These are phyloP conservation scores for Tupaia chinensis DNA, from an alignment of 2,113 vertebrate genomes.

Conservation along the genomic window DNA sequence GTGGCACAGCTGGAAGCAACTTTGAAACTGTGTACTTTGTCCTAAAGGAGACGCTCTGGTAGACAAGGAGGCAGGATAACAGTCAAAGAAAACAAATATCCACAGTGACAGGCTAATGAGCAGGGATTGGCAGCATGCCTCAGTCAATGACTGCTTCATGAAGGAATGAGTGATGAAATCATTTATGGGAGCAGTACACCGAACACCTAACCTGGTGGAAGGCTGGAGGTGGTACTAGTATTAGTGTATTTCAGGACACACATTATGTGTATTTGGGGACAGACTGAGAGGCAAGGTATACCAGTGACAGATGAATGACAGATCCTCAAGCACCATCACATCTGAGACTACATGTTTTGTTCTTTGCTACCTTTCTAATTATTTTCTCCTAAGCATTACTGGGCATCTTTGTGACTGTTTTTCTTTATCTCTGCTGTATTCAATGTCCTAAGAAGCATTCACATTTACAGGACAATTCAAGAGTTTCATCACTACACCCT, in stretches of 20 bases:
- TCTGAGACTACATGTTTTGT: background rate
- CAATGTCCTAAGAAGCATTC: background rate
- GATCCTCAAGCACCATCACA: background rate
- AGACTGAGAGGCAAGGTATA: background rate
- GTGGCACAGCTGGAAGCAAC: background rate
- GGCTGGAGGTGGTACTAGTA: background rate
- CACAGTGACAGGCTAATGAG: background rate
- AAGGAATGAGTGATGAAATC: background rate
- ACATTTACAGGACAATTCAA: background rate
- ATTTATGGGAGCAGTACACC: background rate
- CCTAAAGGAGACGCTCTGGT: background rate
- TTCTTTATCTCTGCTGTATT: background rate
- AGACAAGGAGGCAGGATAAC: background rate
- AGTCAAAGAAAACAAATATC: background rate
- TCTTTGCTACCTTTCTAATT: background rate
- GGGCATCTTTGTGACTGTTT: background rate
- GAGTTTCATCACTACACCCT: background rate
- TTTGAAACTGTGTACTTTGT: background rate
- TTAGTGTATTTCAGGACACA: background rate
- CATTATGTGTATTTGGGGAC: background rate
- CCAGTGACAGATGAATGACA: too few species aligned
- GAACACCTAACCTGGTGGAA: background rate
- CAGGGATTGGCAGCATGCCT: background rate
- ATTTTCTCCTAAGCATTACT: slow-evolving; percentile 23
- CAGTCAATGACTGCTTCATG: background rate